phyloP scores from a whole-genome alignment of 2,797 vertebrate genomes.

The Iguana delicatissima region DNA sequence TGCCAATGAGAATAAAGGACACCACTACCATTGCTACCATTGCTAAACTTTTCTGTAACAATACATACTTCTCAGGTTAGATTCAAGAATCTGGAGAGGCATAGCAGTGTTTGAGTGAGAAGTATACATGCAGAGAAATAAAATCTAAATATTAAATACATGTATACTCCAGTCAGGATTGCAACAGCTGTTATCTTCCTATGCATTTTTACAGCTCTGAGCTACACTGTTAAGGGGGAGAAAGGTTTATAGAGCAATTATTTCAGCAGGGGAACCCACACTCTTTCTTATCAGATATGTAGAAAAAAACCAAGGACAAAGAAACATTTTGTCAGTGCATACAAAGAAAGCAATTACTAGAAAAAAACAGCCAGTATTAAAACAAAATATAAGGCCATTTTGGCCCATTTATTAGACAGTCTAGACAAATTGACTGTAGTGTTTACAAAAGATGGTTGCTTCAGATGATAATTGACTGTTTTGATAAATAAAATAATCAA shows the following conservation, averaged over 20 bases:
- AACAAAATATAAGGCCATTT: constrained; percentile 45
- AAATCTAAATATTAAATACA: constrained; percentile 51
- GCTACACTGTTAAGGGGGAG: constrained; percentile 26
- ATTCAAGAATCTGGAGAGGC: too few relatives aligned
- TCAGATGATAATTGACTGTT: constrained; percentile 9
- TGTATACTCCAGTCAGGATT: constrained; percentile 5
- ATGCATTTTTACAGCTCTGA: constrained; percentile 11
- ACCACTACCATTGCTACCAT: too few relatives aligned
- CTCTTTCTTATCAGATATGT: constrained; percentile 19
- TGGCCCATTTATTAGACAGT: constrained; percentile 50
- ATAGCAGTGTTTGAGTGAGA: not conserved
- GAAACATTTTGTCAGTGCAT: constrained; percentile 23
- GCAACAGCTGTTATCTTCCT: not conserved
- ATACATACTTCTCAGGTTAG: not conserved
- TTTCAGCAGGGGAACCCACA: constrained; percentile 20
- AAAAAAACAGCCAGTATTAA: constrained; percentile 46
- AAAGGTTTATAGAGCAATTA: constrained; percentile 50
- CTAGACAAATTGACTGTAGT: constrained; percentile 50
- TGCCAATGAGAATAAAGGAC: too few relatives aligned
- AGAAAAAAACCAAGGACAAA: not conserved
- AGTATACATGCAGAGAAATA: constrained; percentile 6
- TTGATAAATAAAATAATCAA: constrained; percentile 43
- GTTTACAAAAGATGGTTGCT: constrained; percentile 53
- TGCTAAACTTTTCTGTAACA: too few relatives aligned
- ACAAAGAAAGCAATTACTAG: constrained; percentile 52